Conservation (phyloP, 2,888 invertebrate genomes). For the Alentia gelatinosa region DNA sequence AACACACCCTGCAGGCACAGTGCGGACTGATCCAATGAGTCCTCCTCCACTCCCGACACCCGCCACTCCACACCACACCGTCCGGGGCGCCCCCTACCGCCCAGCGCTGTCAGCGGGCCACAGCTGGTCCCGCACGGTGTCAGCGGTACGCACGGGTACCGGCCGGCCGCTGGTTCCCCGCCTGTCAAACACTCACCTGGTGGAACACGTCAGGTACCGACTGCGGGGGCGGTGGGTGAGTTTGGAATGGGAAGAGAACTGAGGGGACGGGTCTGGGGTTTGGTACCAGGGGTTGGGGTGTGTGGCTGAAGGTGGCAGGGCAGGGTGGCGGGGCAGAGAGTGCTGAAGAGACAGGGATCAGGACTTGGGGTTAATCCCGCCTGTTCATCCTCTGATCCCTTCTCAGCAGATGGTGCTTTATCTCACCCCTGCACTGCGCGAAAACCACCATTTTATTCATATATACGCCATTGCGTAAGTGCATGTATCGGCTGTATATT, state of each 20-base stretch:
- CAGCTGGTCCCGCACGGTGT: background rate
- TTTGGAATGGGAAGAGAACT: too few relatives aligned
- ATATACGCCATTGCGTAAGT: too few relatives aligned
- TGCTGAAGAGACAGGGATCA: background rate
- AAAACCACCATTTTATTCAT: too few relatives aligned
- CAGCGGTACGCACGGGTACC: too few relatives aligned
- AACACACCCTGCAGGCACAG: background rate
- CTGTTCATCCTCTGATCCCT: background rate
- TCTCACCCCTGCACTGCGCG: too few relatives aligned
- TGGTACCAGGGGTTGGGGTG: too few relatives aligned
- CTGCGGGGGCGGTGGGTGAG: background rate
- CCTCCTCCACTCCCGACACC: too few relatives aligned
- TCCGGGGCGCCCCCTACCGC: background rate
- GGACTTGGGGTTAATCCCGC: background rate
- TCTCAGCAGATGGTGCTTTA: too few relatives aligned
- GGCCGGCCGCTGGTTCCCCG: too few relatives aligned
- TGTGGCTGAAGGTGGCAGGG: background rate
- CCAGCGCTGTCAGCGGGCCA: background rate
- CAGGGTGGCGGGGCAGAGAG: background rate
- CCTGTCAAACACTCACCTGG: background rate
- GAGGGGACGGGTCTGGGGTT: too few relatives aligned
- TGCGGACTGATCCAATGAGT: background rate
- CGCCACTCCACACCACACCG: background rate
- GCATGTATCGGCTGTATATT: too few relatives aligned
- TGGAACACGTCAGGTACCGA: background rate